Evolutionary conservation across 2,888 invertebrate species (phyloP).

Genomic region (Notodonta dromedarius): DNA sequence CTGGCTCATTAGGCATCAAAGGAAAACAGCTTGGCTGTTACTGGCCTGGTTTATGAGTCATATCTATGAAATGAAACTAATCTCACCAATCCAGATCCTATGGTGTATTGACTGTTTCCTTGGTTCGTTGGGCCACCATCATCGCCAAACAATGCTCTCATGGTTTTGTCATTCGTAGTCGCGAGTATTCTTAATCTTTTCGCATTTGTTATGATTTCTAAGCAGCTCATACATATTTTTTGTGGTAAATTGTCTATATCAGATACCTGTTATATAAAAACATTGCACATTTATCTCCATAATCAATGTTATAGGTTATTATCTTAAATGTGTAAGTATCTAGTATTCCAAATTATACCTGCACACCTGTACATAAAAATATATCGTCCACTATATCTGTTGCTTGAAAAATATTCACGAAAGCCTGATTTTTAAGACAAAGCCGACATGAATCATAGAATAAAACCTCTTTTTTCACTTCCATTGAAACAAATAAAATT

Average conservation of each 20-base stretch:
- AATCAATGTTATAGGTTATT: not conserved
- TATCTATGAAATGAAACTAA: not conserved
- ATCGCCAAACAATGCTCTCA: conserved; percentile 45
- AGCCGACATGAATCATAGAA: conserved; percentile 56
- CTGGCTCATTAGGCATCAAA: too few relatives aligned
- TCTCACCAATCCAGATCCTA: not conserved
- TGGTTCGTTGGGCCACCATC: not conserved
- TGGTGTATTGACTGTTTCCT: not conserved
- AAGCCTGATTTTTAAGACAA: conserved; percentile 51
- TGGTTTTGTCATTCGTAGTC: conserved; percentile 49
- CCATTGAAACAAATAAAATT: conserved; percentile 18
- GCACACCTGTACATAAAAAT: conserved; percentile 46
- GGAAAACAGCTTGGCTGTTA: too few relatives aligned
- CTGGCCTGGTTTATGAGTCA: too few relatives aligned
- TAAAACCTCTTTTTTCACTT: conserved; percentile 30
- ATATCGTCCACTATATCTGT: conserved; percentile 47
- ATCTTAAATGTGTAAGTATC: not conserved
- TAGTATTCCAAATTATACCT: conserved; percentile 30
- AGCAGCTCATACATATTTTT: conserved; percentile 59
- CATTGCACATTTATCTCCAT: not conserved
- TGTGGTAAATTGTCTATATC: conserved; percentile 53
- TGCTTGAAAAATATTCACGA: conserved; percentile 39
- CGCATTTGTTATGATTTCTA: conserved; percentile 47
- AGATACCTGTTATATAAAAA: conserved; percentile 39
- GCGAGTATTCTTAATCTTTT: conserved; percentile 49